A percentile compares a stretch with the other conserved stretches of the same genome.
These are phyloP conservation scores for Mesorhabditis sp. DNA, from an alignment of 2,888 invertebrate species.

Conservation along the genomic window DNA sequence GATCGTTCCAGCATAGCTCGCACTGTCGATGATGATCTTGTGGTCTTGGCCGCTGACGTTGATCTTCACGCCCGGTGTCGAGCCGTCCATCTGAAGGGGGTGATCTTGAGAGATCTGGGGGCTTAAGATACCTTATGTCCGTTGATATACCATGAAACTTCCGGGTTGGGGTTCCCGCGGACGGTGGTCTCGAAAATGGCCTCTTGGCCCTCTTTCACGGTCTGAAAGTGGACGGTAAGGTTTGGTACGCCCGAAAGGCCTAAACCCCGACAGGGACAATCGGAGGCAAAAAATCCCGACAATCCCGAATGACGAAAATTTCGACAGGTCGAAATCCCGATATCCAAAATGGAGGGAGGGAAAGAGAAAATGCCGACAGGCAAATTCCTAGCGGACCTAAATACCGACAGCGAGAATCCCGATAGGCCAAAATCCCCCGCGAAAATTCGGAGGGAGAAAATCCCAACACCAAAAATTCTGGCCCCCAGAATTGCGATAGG, in stretches of 20 bases:
- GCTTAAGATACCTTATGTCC: conserved; percentile 64
- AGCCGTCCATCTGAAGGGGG: conserved; percentile 63
- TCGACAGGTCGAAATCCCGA: too few relatives aligned
- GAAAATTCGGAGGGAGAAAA: too few relatives aligned
- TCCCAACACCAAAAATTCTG: too few relatives aligned
- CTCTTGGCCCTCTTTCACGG: conserved; percentile 52
- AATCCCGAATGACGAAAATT: not conserved
- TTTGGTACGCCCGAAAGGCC: too few relatives aligned
- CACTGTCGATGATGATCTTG: conserved; percentile 70
- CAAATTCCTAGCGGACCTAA: too few relatives aligned
- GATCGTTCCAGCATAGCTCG: conserved; percentile 52
- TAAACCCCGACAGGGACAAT: not conserved
- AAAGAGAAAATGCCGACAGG: too few relatives aligned
- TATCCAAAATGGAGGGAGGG: too few relatives aligned
- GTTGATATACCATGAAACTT: conserved; percentile 66
- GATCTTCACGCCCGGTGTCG: conserved; percentile 69
- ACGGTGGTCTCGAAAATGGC: conserved; percentile 55
- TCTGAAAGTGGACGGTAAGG: conserved; percentile 32
- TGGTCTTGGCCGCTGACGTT: conserved; percentile 73
- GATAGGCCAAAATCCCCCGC: too few relatives aligned
- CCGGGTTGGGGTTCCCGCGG: conserved; percentile 54
- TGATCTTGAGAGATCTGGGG: too few relatives aligned
- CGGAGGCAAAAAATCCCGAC: not conserved
- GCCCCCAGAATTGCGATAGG: too few relatives aligned
- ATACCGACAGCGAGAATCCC: too few relatives aligned